Evolutionary conservation across 2,888 invertebrate species (phyloP), one percentile per base, ranked within the genome.

Genomic region (Lysandra coridon): DNA sequence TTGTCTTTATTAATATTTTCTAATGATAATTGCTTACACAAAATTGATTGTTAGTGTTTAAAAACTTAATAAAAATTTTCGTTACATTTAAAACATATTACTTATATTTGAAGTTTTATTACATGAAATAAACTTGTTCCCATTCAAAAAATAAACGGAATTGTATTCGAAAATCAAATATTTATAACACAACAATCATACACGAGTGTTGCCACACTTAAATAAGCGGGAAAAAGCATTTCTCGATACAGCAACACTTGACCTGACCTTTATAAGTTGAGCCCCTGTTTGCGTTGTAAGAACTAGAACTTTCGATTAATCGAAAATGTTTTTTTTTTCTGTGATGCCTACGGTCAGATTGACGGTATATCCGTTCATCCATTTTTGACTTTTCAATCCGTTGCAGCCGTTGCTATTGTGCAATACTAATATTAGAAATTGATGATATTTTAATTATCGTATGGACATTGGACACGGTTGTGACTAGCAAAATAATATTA

Each of bases 211-310:
- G 69, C 69, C 69, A 69, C 69, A 69, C 69, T 33, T 17, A 37
- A 69, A 69, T 33, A 75, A 49, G 74, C 75, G 44, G 44, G 23
- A 30, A 75, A 74, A 75, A 44, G 44, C 23, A 75, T 49, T 44
- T 49, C 75, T 75, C 75, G 75, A 23, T 44, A 75, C 23, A 75
- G 75, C 49, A 12, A 75, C 49, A 75, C 44, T 75, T 75, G 75
- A 75, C 49, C 75, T 33, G 74, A 74, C 74, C 40, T 64, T 64
- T 64, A 14, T 33, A 69, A 37, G 33, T 69, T 69, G 69, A 69
- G 69, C 69, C 69, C 33, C 14, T 69, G 69, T 64, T 64, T 64
- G 7, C 64, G 30, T 64, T 64, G 64, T 64, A 30, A 64, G 64
- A 62, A n/a, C 62, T n/a, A 23, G 62, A 64, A 64, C 64, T 64